A percentile compares a stretch with the other conserved stretches of the same genome.
Evolutionary conservation across 2,113 vertebrate species (phyloP).

Genomic region (Smithornis capensis): DNA sequence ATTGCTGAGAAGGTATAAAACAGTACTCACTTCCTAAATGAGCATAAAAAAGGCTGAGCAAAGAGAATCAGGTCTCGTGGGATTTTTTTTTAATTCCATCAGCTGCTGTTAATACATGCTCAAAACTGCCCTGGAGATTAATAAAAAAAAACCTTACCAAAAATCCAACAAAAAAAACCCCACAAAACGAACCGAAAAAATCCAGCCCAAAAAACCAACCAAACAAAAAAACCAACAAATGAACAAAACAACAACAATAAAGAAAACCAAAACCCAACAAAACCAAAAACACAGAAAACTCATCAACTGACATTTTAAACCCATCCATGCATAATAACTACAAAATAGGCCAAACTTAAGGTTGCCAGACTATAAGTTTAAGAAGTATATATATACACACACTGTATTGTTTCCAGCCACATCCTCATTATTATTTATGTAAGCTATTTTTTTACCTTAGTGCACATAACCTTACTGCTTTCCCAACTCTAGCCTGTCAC

Average conservation of each 20-base stretch:
- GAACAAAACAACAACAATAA: neutral
- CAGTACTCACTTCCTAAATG: slow-evolving; percentile 2
- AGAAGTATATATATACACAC: neutral
- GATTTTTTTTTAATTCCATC: slow-evolving; percentile 11
- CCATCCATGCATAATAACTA: neutral
- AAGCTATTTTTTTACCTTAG: neutral
- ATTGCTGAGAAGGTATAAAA: neutral
- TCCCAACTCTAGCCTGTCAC: neutral
- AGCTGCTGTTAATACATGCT: slow-evolving; percentile 26
- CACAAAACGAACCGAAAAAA: neutral
- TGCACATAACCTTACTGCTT: neutral
- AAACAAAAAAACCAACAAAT: neutral
- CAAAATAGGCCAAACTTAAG: neutral
- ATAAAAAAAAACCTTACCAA: neutral
- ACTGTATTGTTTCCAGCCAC: neutral
- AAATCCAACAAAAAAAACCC: neutral
- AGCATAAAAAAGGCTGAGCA: slow-evolving; percentile 2
- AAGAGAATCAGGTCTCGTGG: neutral
- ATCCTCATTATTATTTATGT: neutral
- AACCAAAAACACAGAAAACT: neutral
- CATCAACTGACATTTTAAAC: neutral
- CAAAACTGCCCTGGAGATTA: slow-evolving; percentile 30
- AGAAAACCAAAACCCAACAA: neutral
- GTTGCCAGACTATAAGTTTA: neutral
- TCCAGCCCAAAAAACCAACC: neutral